phyloP scores from a whole-genome alignment of 2,113 vertebrate species.

The Oriolus oriolus region DNA sequence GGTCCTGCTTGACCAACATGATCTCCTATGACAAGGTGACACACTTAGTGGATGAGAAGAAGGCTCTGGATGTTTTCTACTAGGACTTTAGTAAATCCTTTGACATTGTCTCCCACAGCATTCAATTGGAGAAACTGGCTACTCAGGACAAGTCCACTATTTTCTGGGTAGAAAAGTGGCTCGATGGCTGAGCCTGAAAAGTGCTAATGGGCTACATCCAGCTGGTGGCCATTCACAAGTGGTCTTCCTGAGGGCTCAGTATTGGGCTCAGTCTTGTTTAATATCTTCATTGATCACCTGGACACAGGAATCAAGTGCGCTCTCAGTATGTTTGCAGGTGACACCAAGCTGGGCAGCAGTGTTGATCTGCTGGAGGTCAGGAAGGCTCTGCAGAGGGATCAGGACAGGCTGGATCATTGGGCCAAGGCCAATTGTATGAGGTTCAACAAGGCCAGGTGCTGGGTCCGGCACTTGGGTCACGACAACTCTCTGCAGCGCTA shows the following conservation, averaged over 20 bases:
- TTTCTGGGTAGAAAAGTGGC: neutral
- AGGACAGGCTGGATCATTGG: neutral
- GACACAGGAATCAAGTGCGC: fast-evolving
- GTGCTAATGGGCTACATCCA: neutral
- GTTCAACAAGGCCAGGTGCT: neutral
- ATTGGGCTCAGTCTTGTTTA: neutral
- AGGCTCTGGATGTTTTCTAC: neutral
- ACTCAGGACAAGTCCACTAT: no score
- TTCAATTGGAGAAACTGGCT: neutral
- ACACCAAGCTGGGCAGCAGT: no score
- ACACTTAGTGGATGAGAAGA: neutral
- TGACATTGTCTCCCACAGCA: neutral
- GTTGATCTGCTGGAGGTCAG: neutral
- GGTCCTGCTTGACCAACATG: neutral
- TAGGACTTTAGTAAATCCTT: neutral
- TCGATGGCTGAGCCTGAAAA: neutral
- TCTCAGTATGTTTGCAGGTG: neutral
- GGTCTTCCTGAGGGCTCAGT: neutral
- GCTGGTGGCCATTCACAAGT: neutral
- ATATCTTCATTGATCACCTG: no score
- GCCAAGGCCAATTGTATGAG: fast-evolving
- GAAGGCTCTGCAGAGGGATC: neutral
- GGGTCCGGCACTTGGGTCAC: neutral
- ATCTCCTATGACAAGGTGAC: neutral
- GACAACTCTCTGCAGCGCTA: no score